phyloP scores from a whole-genome alignment of 2,113 vertebrate species.

The Rhodinocichla rosea region DNA sequence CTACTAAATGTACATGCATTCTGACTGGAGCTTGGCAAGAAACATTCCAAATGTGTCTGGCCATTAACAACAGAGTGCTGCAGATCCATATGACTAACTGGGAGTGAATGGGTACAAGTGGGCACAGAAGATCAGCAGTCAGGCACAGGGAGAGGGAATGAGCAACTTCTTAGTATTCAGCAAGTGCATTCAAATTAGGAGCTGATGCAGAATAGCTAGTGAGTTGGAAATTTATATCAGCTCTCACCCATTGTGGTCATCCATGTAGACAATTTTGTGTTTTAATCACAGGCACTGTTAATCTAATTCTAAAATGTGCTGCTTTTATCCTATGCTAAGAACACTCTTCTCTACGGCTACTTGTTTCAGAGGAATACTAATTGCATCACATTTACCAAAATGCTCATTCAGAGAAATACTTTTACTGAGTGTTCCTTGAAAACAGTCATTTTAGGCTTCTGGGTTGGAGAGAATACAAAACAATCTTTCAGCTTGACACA shows the following conservation, averaged over 20 bases:
- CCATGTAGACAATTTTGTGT: background rate
- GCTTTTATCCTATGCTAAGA: background rate
- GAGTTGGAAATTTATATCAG: background rate
- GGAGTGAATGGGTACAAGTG: background rate
- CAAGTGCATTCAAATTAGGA: background rate
- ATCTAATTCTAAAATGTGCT: background rate
- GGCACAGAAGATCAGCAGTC: background rate
- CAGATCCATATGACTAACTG: background rate
- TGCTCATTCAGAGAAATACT: conserved; percentile 25
- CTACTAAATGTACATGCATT: background rate
- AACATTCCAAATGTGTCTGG: background rate
- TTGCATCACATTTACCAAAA: conserved; percentile 18
- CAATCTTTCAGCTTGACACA: background rate
- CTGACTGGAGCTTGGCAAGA: background rate
- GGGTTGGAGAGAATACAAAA: conserved; percentile 12
- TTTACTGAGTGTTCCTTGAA: conserved; percentile 16
- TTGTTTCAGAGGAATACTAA: conserved; percentile 41
- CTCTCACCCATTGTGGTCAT: background rate
- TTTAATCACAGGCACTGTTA: background rate
- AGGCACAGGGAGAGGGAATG: background rate
- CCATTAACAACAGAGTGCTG: background rate
- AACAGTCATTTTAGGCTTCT: conserved; percentile 42
- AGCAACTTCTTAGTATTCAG: background rate
- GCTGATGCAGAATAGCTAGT: background rate
- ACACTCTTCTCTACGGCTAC: background rate